These are phyloP conservation scores for Philereme vetulata DNA, from an alignment of 2,888 invertebrate genomes.

Conservation along the genomic window DNA sequence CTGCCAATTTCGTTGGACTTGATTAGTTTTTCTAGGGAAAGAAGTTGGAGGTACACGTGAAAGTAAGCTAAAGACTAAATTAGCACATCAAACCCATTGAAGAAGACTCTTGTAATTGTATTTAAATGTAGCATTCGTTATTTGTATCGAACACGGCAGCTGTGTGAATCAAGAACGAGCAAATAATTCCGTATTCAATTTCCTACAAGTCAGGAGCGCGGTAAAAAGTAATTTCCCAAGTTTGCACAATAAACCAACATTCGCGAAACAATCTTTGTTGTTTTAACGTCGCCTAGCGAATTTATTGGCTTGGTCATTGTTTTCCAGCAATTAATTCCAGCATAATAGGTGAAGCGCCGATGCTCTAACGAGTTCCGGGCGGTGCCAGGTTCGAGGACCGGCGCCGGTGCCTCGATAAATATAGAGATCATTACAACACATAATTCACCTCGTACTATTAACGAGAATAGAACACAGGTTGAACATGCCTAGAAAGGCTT, in stretches of 20 bases:
- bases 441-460: conserved; percentile 11
- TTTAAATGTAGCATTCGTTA: conserved; percentile 28
- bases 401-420: conserved; percentile 47
- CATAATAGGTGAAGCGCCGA: conserved; percentile 62
- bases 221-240: conserved; percentile 37
- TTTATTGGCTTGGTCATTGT: conserved; percentile 51
- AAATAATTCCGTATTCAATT: conserved; percentile 33
- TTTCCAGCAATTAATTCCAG: conserved; percentile 57
- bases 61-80: conserved; percentile 6
- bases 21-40: conserved; percentile 19
- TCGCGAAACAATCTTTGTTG: conserved; percentile 30
- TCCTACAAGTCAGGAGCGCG: conserved; percentile 20
- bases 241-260: conserved; percentile 29
- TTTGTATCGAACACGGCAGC: conserved; percentile 27
- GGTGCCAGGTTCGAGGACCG: conserved; percentile 53
- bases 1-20: conserved; percentile 10
- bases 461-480: conserved; percentile 13
- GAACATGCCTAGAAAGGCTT: conserved; percentile 14
- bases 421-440: conserved; percentile 47
- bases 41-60: conserved; percentile 7
- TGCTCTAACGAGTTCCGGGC: conserved; percentile 64
- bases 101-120: conserved; percentile 2
- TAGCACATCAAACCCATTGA: conserved; percentile 2
- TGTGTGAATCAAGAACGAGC: conserved; percentile 31
- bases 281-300: conserved; percentile 32